Conservation (phyloP, 2,113 vertebrate genomes). For the Phainopepla nitens region DNA sequence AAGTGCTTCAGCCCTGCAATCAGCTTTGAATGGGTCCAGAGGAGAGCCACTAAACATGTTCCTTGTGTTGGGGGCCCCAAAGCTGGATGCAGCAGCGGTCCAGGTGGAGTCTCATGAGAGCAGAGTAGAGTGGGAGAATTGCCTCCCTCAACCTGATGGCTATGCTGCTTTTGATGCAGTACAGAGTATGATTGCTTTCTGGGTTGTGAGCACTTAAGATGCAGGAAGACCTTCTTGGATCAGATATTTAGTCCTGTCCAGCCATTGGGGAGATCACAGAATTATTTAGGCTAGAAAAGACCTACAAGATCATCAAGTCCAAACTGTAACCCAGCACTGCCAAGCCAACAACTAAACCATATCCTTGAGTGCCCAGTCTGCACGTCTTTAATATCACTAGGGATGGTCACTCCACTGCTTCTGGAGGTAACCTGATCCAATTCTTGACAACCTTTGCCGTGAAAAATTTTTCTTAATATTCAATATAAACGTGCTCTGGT, state of each 20-base stretch:
- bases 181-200: not conserved
- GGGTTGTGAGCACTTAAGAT: not conserved
- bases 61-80: not conserved
- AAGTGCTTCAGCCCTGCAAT: not conserved
- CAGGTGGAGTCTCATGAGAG: not conserved
- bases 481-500: fast-evolving
- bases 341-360: not conserved
- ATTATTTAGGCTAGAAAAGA: not conserved
- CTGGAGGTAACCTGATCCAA: not conserved
- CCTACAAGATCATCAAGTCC: not conserved
- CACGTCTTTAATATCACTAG: not conserved
- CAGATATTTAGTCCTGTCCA: not conserved
- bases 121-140: not conserved
- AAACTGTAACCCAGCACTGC: not conserved
- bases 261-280: not conserved
- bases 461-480: not conserved
- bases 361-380: not conserved
- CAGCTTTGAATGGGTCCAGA: not conserved
- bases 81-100: not conserved
- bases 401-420: not conserved
- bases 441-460: not conserved
- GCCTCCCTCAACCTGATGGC: not conserved
- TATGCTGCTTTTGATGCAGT: not conserved
- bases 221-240: not conserved
- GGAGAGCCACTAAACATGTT: not conserved